Evolutionary conservation across 1,140 invertebrate species (phyloP).

Genomic region (Antheraea pernyi): DNA sequence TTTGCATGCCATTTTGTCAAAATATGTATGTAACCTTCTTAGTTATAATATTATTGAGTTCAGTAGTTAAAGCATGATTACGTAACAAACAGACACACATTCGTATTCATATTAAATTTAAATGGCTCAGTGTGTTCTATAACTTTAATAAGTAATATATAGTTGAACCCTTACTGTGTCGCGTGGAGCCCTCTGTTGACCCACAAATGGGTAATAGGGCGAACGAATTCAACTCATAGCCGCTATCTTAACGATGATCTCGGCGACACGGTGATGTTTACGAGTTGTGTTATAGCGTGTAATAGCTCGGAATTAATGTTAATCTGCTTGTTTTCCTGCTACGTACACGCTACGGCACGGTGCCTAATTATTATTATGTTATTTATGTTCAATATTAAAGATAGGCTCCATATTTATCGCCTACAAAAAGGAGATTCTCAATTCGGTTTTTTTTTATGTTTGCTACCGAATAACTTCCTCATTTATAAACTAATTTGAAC

Average conservation of each 20-base stretch:
- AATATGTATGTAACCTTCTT: no score
- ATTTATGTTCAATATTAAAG: background rate
- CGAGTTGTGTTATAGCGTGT: conserved; percentile 39
- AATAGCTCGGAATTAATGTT: conserved; percentile 31
- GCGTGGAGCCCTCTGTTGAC: conserved; percentile 13
- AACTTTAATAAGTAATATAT: background rate
- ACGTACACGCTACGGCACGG: conserved; percentile 16
- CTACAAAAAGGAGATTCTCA: no score
- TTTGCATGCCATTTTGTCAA: no score
- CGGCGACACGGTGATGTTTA: conserved; percentile 37
- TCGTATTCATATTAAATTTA: no score
- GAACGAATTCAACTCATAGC: conserved; percentile 32
- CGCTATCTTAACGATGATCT: conserved; percentile 44
- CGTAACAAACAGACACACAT: no score
- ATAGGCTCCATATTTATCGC: no score
- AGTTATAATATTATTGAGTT: no score
- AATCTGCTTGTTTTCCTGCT: conserved; percentile 19
- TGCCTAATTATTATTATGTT: background rate
- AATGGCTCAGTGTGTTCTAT: background rate
- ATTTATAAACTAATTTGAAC: no score
- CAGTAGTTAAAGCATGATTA: no score
- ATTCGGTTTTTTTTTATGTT: no score
- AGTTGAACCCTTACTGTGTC: background rate
- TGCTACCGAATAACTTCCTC: no score
- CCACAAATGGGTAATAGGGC: conserved; percentile 17